Base-by-base conservation (phyloP, 1,140 invertebrate genomes). In the Drosophila tani region DNA sequence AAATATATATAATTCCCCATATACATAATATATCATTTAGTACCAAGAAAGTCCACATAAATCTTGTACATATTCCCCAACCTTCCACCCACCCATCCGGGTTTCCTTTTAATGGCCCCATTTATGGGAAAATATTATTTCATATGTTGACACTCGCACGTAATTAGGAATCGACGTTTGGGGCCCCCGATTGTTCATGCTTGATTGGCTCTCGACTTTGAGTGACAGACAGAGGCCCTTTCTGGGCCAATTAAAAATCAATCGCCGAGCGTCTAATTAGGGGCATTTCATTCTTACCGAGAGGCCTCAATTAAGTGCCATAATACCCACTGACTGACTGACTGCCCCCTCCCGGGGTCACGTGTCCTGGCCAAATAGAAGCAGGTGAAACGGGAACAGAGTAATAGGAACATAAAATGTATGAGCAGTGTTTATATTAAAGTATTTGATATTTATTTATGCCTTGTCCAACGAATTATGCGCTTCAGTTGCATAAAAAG, bases 131-230 rank as follows among this genome's bases (percentile, higher is more conserved):
- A 90, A 90, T 91, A 90, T 91, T 90, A 90, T 82, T 90, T 90
- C 85, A 90, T 80, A 82, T 90, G 85, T 85, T 85, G 85, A 90
- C 85, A 91, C 85, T 90, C 86, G 86, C 85, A 91, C 69, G 81
- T 88, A 90, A 88, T 90, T 88, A 85, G 79, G 79, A 77, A 51
- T 75, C 68, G 67, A 56, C 60, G 35, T 47, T 45, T 35, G 49
- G n/a, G n/a, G n/a, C 9, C 12, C 12, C 43, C 24, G 21, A 45
- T 41, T 46, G 51, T 67, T 55, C 74, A 73, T 14, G 83, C 64
- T 69, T 87, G 84, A 88, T 87, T 87, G 81, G 64, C 51, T 69
- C 50, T 19, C 53, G 53, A 49, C 57, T 79, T 82, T 82, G 70
- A 79, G 55, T 85, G 69, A 62, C 35, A 41, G 59, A 60, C 63